phyloP scores from a whole-genome alignment of 2,888 invertebrate species.

The Sinhomidia bicolor region DNA sequence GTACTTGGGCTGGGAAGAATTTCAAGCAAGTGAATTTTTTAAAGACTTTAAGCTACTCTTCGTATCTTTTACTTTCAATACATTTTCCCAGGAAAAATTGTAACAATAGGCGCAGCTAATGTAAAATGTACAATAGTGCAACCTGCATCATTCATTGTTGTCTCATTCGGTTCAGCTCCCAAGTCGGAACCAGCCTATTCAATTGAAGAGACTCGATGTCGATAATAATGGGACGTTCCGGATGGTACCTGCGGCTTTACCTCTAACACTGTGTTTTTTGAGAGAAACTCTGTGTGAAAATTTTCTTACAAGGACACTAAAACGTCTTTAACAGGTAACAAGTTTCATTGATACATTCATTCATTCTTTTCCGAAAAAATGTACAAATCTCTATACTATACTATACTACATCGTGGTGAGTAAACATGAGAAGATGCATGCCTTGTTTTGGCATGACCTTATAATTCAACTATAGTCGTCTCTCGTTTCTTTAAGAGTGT shows the following conservation, averaged over 20 bases:
- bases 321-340: neutral
- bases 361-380: constrained; percentile 37
- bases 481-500: constrained; percentile 55
- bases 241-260: constrained; percentile 71
- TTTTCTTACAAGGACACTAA: constrained; percentile 62
- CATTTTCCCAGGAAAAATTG: constrained; percentile 64
- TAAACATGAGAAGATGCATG: constrained; percentile 5
- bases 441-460: constrained; percentile 49
- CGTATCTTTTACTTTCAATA: neutral
- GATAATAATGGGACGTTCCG: constrained; percentile 65
- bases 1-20: no score
- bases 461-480: constrained; percentile 43
- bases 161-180: constrained; percentile 31
- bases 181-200: neutral
- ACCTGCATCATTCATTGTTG: constrained; percentile 71
- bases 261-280: constrained; percentile 49
- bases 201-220: constrained; percentile 10
- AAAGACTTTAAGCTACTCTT: constrained; percentile 48
- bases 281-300: constrained; percentile 50
- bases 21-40: constrained; percentile 69
- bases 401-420: no score
- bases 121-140: constrained; percentile 56
- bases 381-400: neutral
- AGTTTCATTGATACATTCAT: constrained; percentile 65
- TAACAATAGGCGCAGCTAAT: constrained; percentile 58